Percentiles rank a stretch among this genome's conserved stretches.
Evolutionary conservation across 2,797 vertebrate species (phyloP).

Genomic region (Acanthiza pusilla): DNA sequence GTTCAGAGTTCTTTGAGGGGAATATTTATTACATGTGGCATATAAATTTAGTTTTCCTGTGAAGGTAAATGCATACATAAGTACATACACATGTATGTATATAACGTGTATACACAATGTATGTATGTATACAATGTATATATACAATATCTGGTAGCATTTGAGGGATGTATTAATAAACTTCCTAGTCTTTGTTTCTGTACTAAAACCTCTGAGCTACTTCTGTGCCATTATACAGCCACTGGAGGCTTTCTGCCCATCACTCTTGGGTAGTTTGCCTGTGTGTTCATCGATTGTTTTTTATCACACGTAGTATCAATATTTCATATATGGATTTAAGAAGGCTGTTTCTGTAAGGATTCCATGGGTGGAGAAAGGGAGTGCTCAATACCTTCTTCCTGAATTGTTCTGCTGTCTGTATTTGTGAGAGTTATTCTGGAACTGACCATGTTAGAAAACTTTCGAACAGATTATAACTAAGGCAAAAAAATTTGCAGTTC

Average conservation of each 20-base stretch:
- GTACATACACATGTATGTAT: too few relatives aligned
- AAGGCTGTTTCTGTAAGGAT: not conserved
- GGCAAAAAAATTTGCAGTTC: not conserved
- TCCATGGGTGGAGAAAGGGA: not conserved
- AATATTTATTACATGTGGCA: not conserved
- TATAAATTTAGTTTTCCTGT: not conserved
- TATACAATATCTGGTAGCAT: not conserved
- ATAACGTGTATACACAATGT: not conserved
- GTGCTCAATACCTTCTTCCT: not conserved
- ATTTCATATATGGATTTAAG: not conserved
- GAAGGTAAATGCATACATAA: not conserved
- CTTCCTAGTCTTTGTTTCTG: not conserved
- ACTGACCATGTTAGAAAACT: not conserved
- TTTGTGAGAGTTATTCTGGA: not conserved
- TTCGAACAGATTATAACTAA: not conserved
- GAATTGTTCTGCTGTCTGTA: not conserved
- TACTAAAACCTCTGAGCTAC: not conserved
- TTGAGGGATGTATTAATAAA: not conserved
- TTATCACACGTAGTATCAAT: not conserved
- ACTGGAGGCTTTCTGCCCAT: not conserved
- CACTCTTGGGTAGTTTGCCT: not conserved
- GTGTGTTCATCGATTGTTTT: not conserved
- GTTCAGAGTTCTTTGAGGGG: not conserved
- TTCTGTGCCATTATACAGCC: not conserved
- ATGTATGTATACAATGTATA: too few relatives aligned